Evolutionary conservation across 2,888 invertebrate species (phyloP).

Genomic region (Pecten maximus): DNA sequence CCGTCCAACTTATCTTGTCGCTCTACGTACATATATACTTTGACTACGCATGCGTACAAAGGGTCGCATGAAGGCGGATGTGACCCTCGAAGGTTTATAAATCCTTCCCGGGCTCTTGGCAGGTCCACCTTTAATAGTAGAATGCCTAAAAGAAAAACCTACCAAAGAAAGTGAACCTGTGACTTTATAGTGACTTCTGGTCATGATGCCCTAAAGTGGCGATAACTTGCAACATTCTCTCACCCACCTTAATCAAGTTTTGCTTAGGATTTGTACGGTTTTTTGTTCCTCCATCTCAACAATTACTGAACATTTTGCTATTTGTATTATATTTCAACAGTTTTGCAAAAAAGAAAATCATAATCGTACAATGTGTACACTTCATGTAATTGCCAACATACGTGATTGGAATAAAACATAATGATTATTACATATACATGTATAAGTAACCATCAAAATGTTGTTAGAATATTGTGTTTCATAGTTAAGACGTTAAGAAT

Average conservation of each 20-base stretch:
- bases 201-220: background rate
- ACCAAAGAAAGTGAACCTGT: background rate
- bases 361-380: background rate
- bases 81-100: background rate
- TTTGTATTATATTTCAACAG: slow-evolving; percentile 17
- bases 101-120: background rate
- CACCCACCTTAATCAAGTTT: background rate
- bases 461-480: background rate
- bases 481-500: background rate
- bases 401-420: background rate
- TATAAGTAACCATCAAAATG: background rate
- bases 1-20: slow-evolving; percentile 18
- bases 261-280: background rate
- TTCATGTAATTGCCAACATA: background rate
- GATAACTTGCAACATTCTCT: background rate
- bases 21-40: background rate
- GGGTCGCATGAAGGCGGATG: background rate
- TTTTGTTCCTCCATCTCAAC: background rate
- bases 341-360: background rate
- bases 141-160: slow-evolving; percentile 24
- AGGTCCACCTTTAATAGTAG: background rate
- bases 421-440: background rate
- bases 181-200: background rate
- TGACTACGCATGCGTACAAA: slow-evolving; percentile 15
- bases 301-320: background rate